Evolutionary conservation across 1,140 invertebrate species (phyloP).

Genomic region (Caenorhabditis inopinata): DNA sequence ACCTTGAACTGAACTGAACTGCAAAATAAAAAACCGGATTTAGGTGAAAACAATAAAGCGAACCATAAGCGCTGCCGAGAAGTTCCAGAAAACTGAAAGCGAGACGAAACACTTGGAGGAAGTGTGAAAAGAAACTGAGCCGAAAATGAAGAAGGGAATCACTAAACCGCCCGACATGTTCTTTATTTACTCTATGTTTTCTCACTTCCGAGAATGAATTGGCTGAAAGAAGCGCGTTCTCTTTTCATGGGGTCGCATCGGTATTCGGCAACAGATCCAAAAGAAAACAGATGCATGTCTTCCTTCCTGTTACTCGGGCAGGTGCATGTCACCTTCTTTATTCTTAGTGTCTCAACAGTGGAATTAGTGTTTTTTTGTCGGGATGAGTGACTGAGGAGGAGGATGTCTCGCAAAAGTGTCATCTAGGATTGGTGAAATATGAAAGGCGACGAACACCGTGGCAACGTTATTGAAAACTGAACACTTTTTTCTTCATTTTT

Average conservation of each 20-base stretch:
- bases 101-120: background rate
- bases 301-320: conserved; percentile 8
- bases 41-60: background rate
- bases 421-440: conserved; percentile 17
- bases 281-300: background rate
- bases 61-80: background rate
- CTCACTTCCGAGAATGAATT: background rate
- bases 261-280: background rate
- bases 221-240: background rate
- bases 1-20: conserved; percentile 19
- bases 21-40: background rate
- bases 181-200: background rate
- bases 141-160: too few species aligned
- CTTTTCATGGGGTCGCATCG: background rate
- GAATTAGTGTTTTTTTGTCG: conserved; percentile 19
- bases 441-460: background rate
- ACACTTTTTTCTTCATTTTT: background rate
- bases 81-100: background rate
- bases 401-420: background rate
- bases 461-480: conserved; percentile 16
- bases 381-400: background rate
- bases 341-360: background rate
- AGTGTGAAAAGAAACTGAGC: background rate
- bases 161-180: background rate
- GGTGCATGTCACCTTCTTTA: conserved; percentile 28